Evolutionary conservation across 2,888 invertebrate species (phyloP).

Genomic region (Microctonus aethiopoides): DNA sequence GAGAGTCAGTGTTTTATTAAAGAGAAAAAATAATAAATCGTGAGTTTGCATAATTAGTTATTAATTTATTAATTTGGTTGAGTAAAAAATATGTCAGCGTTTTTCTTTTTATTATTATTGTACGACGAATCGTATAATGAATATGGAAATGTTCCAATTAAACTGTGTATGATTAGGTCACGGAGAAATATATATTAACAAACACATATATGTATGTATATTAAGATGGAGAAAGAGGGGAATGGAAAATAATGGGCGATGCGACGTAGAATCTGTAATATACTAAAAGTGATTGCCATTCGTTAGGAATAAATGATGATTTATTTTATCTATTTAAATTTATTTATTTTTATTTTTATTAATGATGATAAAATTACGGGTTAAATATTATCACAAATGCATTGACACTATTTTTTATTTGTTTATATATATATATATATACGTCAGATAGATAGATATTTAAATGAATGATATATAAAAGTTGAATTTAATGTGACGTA

Average conservation of each 20-base stretch:
- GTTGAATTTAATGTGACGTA: background rate
- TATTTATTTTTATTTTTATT: too few relatives aligned
- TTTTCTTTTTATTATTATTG: background rate
- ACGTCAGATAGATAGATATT: background rate
- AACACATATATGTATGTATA: background rate
- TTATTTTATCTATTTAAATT: background rate
- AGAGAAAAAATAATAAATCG: background rate
- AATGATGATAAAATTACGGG: too few relatives aligned
- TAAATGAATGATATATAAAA: background rate
- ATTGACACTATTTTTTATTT: background rate
- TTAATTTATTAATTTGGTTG: background rate
- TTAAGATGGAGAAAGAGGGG: background rate
- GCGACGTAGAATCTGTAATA: background rate
- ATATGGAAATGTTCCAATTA: slow-evolving; percentile 19
- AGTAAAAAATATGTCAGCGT: background rate
- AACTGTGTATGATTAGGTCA: slow-evolving; percentile 10
- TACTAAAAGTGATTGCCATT: background rate
- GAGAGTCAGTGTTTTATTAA: background rate
- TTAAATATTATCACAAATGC: background rate
- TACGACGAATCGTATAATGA: background rate
- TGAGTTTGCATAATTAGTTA: background rate
- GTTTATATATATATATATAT: too few relatives aligned
- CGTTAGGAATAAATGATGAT: background rate
- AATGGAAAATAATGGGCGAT: background rate
- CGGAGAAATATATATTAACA: background rate